Base-by-base conservation (phyloP, 2,888 invertebrate genomes). In the Capitulum mitella region DNA sequence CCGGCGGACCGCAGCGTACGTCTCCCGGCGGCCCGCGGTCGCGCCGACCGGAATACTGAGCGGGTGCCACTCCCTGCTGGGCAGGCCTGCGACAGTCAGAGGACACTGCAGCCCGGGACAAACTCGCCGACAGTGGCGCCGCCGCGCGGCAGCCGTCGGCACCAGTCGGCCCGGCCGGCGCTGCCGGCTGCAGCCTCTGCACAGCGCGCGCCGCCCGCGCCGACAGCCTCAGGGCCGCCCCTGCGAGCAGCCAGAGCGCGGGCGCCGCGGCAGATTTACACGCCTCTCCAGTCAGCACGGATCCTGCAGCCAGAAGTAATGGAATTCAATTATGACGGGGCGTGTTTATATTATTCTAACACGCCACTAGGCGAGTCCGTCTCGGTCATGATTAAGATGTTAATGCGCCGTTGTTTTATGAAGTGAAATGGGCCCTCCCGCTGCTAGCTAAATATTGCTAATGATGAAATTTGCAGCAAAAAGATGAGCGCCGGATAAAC, bases 381-480 rank as follows among this genome's bases (percentile, higher is more conserved):
- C 64, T 29, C 2, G 19, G 10, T 64, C 64, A 19, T 34, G 64
- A 64, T 64, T 32, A 64, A 64, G 34, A 64, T 64, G 64, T 61
- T 61, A 61, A 61, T 61, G 61, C 61, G 8, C 29, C 8, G 61
- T 64, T 32, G 64, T 64, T 64, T 64, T 64, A 64, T 34, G 34
- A 32, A 34, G 34, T 34, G 64, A 64, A 34, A 64, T 32, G 34
- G 19, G 19, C 34, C 64, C 64, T 64, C 64, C 64, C 64, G 64
- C 34, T n/a, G 64, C 34, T 34, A 64, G 64, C 64, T 64, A 64
- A 64, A 64, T 64, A 64, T 64, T 64, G 64, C 64, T 64, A 64
- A 64, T 64, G 64, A 19, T 16, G 34, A 64, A 64, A 64, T 34
- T 32, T 34, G 8, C 34, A 34, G 34, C 64, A 64, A 64, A 64